phyloP scores from a whole-genome alignment of 2,797 vertebrate genomes.

The Sebastes oblongus region DNA sequence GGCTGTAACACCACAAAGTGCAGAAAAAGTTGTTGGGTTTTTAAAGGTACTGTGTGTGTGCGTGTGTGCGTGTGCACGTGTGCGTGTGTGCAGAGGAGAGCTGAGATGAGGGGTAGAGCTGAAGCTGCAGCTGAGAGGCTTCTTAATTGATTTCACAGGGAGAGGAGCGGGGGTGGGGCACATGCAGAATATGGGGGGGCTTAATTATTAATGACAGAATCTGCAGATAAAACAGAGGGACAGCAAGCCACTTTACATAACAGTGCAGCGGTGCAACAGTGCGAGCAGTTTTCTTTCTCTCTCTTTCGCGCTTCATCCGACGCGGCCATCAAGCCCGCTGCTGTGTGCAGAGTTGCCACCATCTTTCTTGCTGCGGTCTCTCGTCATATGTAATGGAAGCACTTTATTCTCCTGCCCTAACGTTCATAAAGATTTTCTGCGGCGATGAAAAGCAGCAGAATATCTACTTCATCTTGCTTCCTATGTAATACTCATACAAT shows the following conservation, averaged over 20 bases:
- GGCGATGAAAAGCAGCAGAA: constrained; percentile 34
- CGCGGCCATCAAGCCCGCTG: constrained; percentile 23
- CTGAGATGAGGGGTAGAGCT: constrained; percentile 64
- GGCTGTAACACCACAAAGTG: constrained; percentile 26
- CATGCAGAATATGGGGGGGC: constrained; percentile 73
- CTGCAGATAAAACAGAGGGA: constrained; percentile 82
- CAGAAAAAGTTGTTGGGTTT: constrained; percentile 55
- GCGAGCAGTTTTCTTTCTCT: constrained; percentile 56
- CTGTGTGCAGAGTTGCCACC: constrained; percentile 24
- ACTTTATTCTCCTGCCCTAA: constrained; percentile 40
- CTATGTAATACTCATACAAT: constrained; percentile 45
- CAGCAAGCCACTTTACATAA: constrained; percentile 82
- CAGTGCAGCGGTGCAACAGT: constrained; percentile 75
- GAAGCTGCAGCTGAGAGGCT: constrained; percentile 77
- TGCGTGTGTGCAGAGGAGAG: constrained; percentile 39
- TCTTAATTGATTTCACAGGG: constrained; percentile 87
- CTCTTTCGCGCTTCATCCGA: constrained; percentile 25
- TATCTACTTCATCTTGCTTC: constrained; percentile 43
- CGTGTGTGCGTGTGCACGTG: constrained; percentile 9
- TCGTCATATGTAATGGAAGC: constrained; percentile 31
- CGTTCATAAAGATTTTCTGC: constrained; percentile 52
- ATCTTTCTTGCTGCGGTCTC: constrained; percentile 42
- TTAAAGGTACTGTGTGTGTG: constrained; percentile 39
- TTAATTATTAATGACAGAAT: constrained; percentile 86
- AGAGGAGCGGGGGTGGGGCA: constrained; percentile 77